Evolutionary conservation across 1,140 invertebrate species (phyloP).

Genomic region (Whitmania pigra): DNA sequence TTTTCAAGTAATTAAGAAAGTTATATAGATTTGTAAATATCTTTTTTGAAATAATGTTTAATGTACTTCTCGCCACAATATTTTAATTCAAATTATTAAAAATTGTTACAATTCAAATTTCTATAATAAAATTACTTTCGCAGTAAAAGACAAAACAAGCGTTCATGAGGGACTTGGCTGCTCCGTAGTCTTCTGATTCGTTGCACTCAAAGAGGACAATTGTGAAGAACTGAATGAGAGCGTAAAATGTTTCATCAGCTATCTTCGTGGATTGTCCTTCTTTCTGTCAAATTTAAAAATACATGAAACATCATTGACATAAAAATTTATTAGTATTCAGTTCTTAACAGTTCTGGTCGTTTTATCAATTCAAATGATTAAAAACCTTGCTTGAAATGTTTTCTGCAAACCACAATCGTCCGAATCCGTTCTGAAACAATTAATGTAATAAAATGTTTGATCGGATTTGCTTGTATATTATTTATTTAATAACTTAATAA

Average conservation of each 20-base stretch:
- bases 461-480: not conserved
- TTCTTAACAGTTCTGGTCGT: not conserved
- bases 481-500: not conserved
- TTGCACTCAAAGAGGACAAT: constrained; percentile 63
- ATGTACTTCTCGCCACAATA: too few species aligned
- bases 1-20: too few species aligned
- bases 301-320: not conserved
- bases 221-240: constrained; percentile 62
- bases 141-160: constrained; percentile 70
- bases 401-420: constrained; percentile 53
- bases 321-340: constrained; percentile 4
- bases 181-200: constrained; percentile 61
- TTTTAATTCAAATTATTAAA: not conserved
- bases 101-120: not conserved
- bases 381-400: constrained; percentile 57
- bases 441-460: constrained; percentile 23
- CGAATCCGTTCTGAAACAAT: constrained; percentile 40
- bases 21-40: too few species aligned
- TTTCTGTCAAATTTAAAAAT: constrained; percentile 1
- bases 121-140: constrained; percentile 44
- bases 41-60: too few species aligned
- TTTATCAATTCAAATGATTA: too few species aligned
- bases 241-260: constrained; percentile 60
- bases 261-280: constrained; percentile 1
- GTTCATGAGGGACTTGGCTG: constrained; percentile 66